phyloP scores from a whole-genome alignment of 2,797 vertebrate genomes.

The Epinephelus coioides region DNA sequence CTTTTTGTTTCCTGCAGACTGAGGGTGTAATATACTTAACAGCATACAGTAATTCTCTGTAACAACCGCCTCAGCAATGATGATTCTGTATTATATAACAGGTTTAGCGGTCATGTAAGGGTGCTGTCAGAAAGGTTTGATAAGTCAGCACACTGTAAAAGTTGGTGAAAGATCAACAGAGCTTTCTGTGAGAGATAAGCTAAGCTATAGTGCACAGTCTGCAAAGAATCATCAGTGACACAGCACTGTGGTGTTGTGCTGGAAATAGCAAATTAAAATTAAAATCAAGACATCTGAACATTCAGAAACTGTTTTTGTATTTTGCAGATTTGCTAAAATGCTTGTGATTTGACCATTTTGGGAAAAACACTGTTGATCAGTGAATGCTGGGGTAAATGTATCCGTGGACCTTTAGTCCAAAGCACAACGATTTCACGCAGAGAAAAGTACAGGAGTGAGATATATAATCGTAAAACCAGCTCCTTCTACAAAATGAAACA shows the following conservation, averaged over 20 bases:
- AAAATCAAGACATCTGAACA: no score
- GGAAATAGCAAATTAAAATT: neutral
- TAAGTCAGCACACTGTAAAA: slow-evolving; percentile 13
- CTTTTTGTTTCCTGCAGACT: no score
- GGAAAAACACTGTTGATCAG: neutral
- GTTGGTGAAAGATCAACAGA: slow-evolving; percentile 3
- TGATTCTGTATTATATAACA: no score
- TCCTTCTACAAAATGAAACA: neutral
- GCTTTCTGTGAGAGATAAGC: neutral
- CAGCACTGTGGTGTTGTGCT: neutral
- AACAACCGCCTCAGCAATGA: no score
- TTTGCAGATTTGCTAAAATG: neutral
- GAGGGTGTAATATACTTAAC: no score
- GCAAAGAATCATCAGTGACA: neutral
- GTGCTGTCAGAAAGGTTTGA: neutral
- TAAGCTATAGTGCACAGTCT: neutral
- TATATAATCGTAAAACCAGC: neutral
- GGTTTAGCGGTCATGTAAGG: neutral
- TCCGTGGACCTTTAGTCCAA: neutral
- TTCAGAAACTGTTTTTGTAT: neutral
- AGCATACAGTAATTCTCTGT: no score
- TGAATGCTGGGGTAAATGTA: neutral
- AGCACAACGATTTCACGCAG: neutral
- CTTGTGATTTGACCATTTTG: no score
- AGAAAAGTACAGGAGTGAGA: neutral